These are phyloP conservation scores for Drosophila hamatofila DNA, from an alignment of 2,888 invertebrate genomes.

Conservation along the genomic window DNA sequence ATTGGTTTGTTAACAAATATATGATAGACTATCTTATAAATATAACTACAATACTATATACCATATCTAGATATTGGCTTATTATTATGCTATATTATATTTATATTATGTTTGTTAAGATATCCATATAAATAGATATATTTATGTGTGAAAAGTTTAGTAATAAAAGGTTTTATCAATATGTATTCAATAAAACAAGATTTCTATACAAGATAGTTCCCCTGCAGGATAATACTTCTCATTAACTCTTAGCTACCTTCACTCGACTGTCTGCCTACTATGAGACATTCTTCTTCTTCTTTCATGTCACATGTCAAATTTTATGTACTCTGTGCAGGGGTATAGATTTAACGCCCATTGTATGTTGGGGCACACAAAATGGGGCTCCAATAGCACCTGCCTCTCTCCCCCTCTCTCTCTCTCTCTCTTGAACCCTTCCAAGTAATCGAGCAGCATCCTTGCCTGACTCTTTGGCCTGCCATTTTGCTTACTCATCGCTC, in stretches of 20 bases:
- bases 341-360: background rate
- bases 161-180: no score
- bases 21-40: no score
- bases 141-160: background rate
- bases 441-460: constrained; percentile 61
- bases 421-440: background rate
- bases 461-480: constrained; percentile 3
- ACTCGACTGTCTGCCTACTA: no score
- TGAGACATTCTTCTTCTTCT: background rate
- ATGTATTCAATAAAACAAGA: no score
- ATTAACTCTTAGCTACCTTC: background rate
- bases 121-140: background rate
- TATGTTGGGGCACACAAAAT: background rate
- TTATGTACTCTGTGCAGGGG: background rate
- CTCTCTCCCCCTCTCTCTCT: background rate
- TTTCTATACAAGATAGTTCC: no score
- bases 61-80: no score
- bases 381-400: background rate
- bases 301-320: background rate
- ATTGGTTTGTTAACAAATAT: no score
- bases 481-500: constrained; percentile 52
- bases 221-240: background rate
- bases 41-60: no score
- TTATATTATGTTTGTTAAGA: background rate
- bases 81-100: background rate